Base-by-base conservation (phyloP, 2,113 vertebrate species). In the Paedocypris sp. region DNA sequence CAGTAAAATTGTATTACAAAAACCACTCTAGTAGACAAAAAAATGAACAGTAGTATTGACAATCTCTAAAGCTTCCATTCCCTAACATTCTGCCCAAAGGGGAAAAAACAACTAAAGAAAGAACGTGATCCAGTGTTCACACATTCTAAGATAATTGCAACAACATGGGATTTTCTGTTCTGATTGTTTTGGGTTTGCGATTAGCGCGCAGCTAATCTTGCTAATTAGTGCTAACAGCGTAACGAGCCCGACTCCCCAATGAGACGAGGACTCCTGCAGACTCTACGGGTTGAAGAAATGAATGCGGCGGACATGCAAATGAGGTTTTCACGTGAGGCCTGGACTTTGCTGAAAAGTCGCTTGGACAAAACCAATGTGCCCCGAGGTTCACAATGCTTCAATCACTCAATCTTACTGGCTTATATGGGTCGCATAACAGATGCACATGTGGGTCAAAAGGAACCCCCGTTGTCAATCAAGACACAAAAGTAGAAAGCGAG, bases 401-500 rank as follows among this genome's bases (percentile, higher is more conserved):
- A 77, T 78, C 82, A 80, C 78, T 82, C 78, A 81, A 79, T 77
- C 80, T 73, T 61, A 62, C 71, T 62, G 73, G 69, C 70, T 76
- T 77, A 70, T 70, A 36, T 70, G 75, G 79, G 85, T 79, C 67
- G 73, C 78, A 78, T 79, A 75, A 77, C 75, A 77, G 79, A 77
- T 79, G 75, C 77, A 76, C 73, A 82, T 83, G 43, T 85, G 78
- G 83, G 84, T 86, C 82, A 83, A 70, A 49, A 67, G 77, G 75
- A 81, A 76, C 78, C 77, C 81, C 79, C 71, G 77, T 75, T 82
- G 85, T 83, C 85, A 86, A 73, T 86, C 82, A 83, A 67, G 57
- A 22, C 65, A 71, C 61, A 77, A 73, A 76, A 60, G 64, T 65
- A 43, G 41, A 56, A 26, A 53, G 63, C 29, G 49, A 41, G 47